Evolutionary conservation across 2,888 invertebrate species (phyloP), one percentile per base, ranked within the genome.

Genomic region (Actias luna): DNA sequence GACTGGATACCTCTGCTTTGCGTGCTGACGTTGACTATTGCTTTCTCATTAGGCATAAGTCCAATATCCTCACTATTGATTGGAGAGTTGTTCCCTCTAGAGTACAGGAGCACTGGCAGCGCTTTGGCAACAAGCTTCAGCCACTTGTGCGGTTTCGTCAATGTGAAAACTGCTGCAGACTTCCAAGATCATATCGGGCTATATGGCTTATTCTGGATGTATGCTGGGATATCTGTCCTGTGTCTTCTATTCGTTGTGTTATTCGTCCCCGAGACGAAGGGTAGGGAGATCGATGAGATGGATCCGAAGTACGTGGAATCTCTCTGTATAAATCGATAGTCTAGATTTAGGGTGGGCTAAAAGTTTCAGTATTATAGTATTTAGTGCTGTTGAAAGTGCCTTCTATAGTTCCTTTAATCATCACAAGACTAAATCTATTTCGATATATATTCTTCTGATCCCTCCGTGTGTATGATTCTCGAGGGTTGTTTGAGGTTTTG

Each of bases 211-310:
- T 98, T 98, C 83, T 97, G 97, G 96, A 89, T 98, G 74, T 98
- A 98, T 81, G 96, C 97, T 0, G 95, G 95, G 1, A 95, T 97
- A 69, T 96, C 97, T 3, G 94, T 97, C 0, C 92, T 96, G 63
- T 96, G 97, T 63, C 92, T 97, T 12, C 94, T 97, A 70, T 98
- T 98, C 86, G 96, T 98, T 0, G 95, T 96, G 16, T 94, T 96
- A 67, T 96, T 95, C 77, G 96, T 98, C 4, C 98, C 98, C 0
- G 98, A 98, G 89, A 98, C 98, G 8, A 98, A 97, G 82, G 98
- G 98, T 2, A 95, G 96, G 66, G 96, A 97, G 77, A 94, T 98
- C 71, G 97, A 97, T 78, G 97, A 98, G 85, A 97, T 98, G 95
- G 96, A 96, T 78, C 94, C 95, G 2, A 94, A 94, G 67, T 94